A percentile compares a stretch with the other conserved stretches of the same genome.
Evolutionary conservation across 2,113 vertebrate species (phyloP).

Genomic region (Tetrao urogallus): DNA sequence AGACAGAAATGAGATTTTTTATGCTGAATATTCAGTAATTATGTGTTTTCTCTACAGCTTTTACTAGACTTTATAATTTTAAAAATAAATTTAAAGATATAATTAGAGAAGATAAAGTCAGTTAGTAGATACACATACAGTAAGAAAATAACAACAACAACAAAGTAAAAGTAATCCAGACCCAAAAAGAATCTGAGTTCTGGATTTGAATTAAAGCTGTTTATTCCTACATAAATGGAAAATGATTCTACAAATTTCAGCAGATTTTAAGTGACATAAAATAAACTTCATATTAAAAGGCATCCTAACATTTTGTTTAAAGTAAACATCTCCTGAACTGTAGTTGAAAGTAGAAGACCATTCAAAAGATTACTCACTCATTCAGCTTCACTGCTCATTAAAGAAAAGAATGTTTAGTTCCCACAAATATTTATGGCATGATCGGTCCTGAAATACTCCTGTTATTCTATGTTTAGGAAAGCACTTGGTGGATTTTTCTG

Average conservation of each 20-base stretch:
- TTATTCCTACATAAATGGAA: neutral
- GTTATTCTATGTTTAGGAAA: slow-evolving; percentile 12
- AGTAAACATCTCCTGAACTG: neutral
- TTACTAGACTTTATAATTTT: neutral
- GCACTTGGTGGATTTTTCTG: neutral
- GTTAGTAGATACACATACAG: neutral
- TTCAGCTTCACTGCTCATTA: neutral
- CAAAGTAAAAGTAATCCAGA: neutral
- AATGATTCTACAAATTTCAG: neutral
- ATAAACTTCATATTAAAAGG: neutral
- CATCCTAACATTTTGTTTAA: neutral
- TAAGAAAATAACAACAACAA: neutral
- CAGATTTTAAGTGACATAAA: neutral
- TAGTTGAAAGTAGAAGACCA: neutral
- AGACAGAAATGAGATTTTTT: neutral
- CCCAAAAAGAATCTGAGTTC: neutral
- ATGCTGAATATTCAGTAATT: neutral
- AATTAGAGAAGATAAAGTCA: neutral
- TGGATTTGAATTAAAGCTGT: neutral
- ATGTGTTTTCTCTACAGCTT: neutral
- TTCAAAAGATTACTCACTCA: slow-evolving; percentile 11
- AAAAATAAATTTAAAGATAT: neutral
- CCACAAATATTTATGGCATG: slow-evolving; percentile 21
- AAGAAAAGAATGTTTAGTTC: neutral
- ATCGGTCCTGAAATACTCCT: neutral